Evolutionary conservation across 1,140 invertebrate species (phyloP).

Genomic region (Phocides pigmalion): DNA sequence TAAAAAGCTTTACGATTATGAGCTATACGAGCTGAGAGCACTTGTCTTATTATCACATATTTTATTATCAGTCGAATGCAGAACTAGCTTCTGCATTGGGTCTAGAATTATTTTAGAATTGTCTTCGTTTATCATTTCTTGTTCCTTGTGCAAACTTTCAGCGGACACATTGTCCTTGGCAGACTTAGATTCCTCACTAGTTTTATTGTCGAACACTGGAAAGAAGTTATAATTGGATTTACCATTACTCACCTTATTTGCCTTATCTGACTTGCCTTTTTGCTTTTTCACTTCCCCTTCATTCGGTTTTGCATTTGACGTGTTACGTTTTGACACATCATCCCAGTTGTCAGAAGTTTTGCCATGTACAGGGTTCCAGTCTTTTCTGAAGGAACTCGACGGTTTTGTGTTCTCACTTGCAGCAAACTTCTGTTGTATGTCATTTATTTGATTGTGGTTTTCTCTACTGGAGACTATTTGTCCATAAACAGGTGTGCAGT

Average conservation of each 20-base stretch:
- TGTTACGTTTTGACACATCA: constrained; percentile 69
- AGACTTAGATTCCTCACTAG: constrained; percentile 35
- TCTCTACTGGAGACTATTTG: constrained; percentile 76
- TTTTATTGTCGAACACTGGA: constrained; percentile 77
- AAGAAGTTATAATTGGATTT: constrained; percentile 75
- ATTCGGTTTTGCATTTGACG: constrained; percentile 55
- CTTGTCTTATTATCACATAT: constrained; percentile 81
- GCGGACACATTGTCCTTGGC: constrained; percentile 37
- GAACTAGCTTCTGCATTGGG: constrained; percentile 80
- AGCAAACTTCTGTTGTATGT: constrained; percentile 74
- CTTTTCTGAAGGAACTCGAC: constrained; percentile 72
- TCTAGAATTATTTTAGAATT: constrained; percentile 80
- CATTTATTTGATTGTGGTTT: constrained; percentile 79
- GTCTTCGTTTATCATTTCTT: constrained; percentile 56
- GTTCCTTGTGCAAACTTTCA: constrained; percentile 50
- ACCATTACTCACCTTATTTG: constrained; percentile 63
- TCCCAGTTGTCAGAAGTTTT: constrained; percentile 68
- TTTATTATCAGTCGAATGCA: constrained; percentile 81
- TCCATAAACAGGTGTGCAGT: constrained; percentile 74
- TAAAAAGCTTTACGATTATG: constrained; percentile 71
- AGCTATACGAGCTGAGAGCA: constrained; percentile 77
- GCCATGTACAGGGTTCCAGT: constrained; percentile 63
- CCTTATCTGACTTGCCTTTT: constrained; percentile 59
- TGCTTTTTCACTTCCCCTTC: constrained; percentile 58
- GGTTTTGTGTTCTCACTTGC: constrained; percentile 64